Evolutionary conservation across 1,140 invertebrate genomes (phyloP).

Genomic region (Nephotettix cincticeps): DNA sequence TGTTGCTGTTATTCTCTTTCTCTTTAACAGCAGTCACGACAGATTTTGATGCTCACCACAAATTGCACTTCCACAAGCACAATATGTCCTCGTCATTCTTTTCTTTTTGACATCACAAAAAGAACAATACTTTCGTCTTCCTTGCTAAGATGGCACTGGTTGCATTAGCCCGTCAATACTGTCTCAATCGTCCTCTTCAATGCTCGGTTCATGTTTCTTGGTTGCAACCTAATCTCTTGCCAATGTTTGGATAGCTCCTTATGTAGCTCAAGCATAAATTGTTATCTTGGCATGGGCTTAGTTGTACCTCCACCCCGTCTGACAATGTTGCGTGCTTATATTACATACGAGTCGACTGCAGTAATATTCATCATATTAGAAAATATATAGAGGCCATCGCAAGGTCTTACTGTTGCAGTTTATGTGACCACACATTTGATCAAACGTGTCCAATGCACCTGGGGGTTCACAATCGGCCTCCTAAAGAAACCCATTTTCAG

Average conservation of each 20-base stretch:
- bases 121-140: slow-evolving; percentile 17
- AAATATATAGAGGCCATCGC: slow-evolving; percentile 22
- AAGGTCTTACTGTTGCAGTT: slow-evolving; percentile 23
- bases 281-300: slow-evolving; percentile 6
- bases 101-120: neutral
- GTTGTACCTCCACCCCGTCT: neutral
- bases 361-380: slow-evolving; percentile 29
- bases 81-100: neutral
- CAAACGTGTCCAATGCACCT: slow-evolving; percentile 46
- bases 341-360: slow-evolving; percentile 1
- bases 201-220: neutral
- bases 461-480: neutral
- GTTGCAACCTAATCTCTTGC: neutral
- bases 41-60: too few species aligned
- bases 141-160: slow-evolving; percentile 7
- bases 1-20: too few species aligned
- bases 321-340: neutral
- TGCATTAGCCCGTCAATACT: neutral
- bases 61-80: neutral
- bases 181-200: neutral
- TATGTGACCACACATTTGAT: slow-evolving; percentile 40
- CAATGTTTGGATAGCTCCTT: neutral
- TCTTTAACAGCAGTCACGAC: too few species aligned
- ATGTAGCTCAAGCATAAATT: neutral
- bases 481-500: slow-evolving; percentile 25